A percentile compares a stretch with the other conserved stretches of the same genome.
Evolutionary conservation across 2,113 vertebrate genomes (phyloP).

Genomic region (Malurus melanocephalus): DNA sequence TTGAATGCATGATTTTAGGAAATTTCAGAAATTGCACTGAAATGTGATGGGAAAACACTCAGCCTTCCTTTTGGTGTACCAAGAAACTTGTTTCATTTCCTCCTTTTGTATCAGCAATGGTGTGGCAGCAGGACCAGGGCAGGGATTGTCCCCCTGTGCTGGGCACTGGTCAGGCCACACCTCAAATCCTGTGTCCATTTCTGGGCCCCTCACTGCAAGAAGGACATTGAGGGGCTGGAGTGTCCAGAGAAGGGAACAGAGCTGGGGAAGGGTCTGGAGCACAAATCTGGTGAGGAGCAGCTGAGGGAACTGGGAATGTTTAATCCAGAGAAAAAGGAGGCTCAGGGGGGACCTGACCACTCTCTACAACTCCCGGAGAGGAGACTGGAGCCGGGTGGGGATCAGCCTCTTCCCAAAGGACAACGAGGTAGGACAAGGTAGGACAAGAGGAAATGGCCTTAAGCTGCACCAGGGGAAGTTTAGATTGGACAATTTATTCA

Average conservation of each 20-base stretch:
- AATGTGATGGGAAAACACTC: not conserved
- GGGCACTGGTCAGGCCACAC: not conserved
- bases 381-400: accelerated
- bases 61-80: not conserved
- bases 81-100: not conserved
- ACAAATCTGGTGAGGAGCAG: accelerated
- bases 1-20: not conserved
- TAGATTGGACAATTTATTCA: not conserved
- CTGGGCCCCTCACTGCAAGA: accelerated
- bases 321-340: not conserved
- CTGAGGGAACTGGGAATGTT: not conserved
- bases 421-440: too few relatives aligned
- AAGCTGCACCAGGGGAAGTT: not conserved
- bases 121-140: not conserved
- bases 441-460: not conserved
- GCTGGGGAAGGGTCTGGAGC: not conserved
- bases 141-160: accelerated
- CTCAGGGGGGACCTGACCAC: accelerated
- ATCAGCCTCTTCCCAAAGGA: not conserved
- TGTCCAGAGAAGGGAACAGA: not conserved
- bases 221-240: not conserved
- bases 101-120: accelerated
- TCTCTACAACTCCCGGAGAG: not conserved
- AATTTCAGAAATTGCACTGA: not conserved
- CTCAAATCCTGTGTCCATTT: not conserved